These are phyloP conservation scores for Trochalopteron elliotii DNA, from an alignment of 2,113 vertebrate genomes.

Conservation along the genomic window DNA sequence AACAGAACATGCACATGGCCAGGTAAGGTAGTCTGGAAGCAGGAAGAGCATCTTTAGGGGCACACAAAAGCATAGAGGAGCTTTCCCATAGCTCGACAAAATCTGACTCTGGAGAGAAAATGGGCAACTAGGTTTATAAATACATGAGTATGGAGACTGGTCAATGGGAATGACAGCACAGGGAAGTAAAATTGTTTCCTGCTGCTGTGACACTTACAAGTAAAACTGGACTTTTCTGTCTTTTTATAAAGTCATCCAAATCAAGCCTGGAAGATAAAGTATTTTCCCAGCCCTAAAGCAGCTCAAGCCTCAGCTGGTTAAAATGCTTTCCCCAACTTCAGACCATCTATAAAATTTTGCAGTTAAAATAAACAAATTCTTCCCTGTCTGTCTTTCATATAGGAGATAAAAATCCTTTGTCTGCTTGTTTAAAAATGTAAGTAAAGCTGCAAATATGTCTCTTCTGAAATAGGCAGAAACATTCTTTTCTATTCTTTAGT, in stretches of 20 bases:
- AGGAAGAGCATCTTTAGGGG: background rate
- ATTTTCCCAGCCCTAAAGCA: background rate
- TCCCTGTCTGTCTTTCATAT: background rate
- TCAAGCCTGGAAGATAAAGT: background rate
- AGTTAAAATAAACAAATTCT: constrained; percentile 37
- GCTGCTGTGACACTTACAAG: background rate
- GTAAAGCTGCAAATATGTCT: background rate
- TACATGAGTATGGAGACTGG: background rate
- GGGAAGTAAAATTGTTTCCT: background rate
- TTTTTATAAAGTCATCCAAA: background rate
- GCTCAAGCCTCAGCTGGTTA: constrained; percentile 10
- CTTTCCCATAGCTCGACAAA: background rate
- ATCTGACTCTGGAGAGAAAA: background rate
- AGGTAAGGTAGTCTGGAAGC: background rate
- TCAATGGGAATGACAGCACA: background rate
- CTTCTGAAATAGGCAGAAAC: background rate
- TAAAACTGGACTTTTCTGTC: background rate
- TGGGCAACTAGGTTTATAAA: background rate
- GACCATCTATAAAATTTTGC: background rate
- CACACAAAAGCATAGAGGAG: background rate
- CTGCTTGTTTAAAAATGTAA: background rate
- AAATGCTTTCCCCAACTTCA: background rate
- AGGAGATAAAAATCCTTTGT: background rate
- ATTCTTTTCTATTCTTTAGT: background rate
- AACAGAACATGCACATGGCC: background rate